Percentiles rank a stretch among this genome's conserved stretches.
phyloP scores from a whole-genome alignment of 2,888 invertebrate genomes.

The Caenorhabditis doughertyi region DNA sequence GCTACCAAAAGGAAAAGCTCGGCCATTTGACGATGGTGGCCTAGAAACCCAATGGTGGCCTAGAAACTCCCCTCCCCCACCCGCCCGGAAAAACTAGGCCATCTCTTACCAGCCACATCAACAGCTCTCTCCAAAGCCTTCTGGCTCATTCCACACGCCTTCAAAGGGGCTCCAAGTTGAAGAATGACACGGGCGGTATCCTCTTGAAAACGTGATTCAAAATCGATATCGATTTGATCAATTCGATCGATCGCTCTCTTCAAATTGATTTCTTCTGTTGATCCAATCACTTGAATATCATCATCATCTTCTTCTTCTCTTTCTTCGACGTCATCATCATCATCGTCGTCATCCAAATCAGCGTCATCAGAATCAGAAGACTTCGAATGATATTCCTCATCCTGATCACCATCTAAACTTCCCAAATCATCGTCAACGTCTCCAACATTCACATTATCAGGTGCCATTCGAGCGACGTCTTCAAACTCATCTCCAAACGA shows the following conservation, averaged over 20 bases:
- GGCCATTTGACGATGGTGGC: not conserved
- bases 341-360: conserved; percentile 17
- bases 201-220: conserved; percentile 59
- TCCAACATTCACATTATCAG: conserved; percentile 54
- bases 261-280: not conserved
- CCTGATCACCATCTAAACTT: conserved; percentile 57
- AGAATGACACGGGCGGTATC: conserved; percentile 53
- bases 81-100: not conserved
- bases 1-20: too few species aligned
- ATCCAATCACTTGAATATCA: conserved; percentile 1
- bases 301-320: too few species aligned
- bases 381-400: conserved; percentile 52
- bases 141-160: conserved; percentile 14
- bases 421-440: conserved; percentile 71
- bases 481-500: conserved; percentile 66
- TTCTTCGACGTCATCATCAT: not conserved
- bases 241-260: conserved; percentile 28
- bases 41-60: not conserved
- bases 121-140: conserved; percentile 36
- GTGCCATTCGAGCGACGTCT: conserved; percentile 10
- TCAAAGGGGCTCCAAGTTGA: conserved; percentile 39
- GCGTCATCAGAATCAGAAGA: conserved; percentile 49
- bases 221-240: conserved; percentile 47
- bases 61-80: not conserved
- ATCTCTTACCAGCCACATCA: conserved; percentile 43